phyloP scores from a whole-genome alignment of 2,797 vertebrate species.

The Acanthurus lineatus region DNA sequence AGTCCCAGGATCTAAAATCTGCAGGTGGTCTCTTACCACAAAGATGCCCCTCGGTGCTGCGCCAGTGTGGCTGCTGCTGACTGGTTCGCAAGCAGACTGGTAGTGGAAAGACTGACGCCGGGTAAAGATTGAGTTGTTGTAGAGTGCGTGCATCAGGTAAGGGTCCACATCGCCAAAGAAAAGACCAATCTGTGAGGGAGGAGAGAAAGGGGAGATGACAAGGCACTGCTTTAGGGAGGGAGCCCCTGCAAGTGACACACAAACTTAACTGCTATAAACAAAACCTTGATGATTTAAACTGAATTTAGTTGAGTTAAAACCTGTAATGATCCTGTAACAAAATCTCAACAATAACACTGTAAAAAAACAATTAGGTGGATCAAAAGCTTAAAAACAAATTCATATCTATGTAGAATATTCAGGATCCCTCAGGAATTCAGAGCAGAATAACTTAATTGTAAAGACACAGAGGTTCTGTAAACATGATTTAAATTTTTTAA shows the following conservation, averaged over 20 bases:
- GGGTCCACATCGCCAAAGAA: slow-evolving; percentile 98
- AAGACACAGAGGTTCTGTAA: not conserved
- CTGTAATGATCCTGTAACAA: not conserved
- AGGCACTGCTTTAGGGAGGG: not conserved
- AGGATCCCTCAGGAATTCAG: not conserved
- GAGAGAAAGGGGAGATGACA: not conserved
- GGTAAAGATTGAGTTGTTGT: slow-evolving; percentile 95
- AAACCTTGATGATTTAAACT: not conserved
- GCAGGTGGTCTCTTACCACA: slow-evolving; percentile 85
- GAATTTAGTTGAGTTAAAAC: not conserved
- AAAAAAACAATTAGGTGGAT: not conserved
- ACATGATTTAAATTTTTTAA: not conserved
- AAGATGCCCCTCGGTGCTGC: slow-evolving; percentile 91
- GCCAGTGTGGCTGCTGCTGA: slow-evolving; percentile 93
- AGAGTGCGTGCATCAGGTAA: slow-evolving; percentile 96
- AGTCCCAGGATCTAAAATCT: not conserved
- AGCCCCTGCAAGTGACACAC: not conserved
- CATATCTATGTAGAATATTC: not conserved
- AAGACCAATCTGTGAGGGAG: slow-evolving; percentile 90
- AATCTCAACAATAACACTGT: not conserved
- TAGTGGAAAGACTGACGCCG: slow-evolving; percentile 95
- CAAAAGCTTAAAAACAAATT: not conserved
- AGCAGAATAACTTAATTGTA: not conserved
- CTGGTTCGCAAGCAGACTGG: slow-evolving; percentile 93
- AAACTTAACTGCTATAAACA: not conserved